Conservation (phyloP, 2,888 invertebrate genomes). For the Lobophora halterata region DNA sequence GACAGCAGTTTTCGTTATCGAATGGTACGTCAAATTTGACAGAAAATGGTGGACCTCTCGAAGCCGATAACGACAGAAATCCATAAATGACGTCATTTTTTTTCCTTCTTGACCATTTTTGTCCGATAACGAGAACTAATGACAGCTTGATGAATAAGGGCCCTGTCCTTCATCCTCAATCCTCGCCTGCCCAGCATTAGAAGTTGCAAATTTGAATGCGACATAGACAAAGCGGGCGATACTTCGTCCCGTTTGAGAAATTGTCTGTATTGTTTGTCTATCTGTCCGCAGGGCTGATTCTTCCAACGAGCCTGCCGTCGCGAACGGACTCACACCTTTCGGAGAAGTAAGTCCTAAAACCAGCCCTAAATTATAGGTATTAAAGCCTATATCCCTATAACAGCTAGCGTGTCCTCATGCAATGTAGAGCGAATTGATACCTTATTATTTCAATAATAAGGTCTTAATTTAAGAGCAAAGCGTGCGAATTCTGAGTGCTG, state of each 20-base stretch:
- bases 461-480: constrained; percentile 12
- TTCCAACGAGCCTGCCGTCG: constrained; percentile 69
- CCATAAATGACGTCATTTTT: too few species aligned
- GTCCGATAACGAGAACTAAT: too few species aligned
- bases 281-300: constrained; percentile 76
- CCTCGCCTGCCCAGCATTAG: background rate
- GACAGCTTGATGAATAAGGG: too few species aligned
- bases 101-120: too few species aligned
- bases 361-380: background rate
- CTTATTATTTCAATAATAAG: constrained; percentile 4
- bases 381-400: background rate
- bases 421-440: constrained; percentile 10
- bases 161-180: too few species aligned
- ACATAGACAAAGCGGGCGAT: constrained; percentile 38
- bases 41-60: too few species aligned
- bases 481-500: constrained; percentile 7
- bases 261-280: constrained; percentile 58
- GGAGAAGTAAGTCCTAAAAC: constrained; percentile 68
- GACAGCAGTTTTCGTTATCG: too few species aligned
- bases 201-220: constrained; percentile 19
- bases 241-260: constrained; percentile 47
- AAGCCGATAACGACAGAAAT: too few species aligned
- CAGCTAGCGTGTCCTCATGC: background rate
- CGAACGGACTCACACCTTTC: constrained; percentile 74
- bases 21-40: too few species aligned